These are phyloP conservation scores for Chironomus tepperi DNA, from an alignment of 1,140 invertebrate species.

Conservation along the genomic window DNA sequence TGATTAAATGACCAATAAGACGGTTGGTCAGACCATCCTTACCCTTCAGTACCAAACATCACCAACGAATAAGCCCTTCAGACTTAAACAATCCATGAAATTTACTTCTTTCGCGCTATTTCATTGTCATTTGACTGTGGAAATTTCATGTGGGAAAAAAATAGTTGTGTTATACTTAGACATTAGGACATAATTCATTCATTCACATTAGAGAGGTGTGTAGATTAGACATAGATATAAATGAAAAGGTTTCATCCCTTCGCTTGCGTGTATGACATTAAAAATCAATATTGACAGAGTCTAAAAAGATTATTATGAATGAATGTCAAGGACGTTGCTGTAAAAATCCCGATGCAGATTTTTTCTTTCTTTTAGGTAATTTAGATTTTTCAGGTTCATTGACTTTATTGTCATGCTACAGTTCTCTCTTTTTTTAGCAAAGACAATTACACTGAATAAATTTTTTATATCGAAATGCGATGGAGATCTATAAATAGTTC, in stretches of 20 bases:
- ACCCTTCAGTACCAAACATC: too few species aligned
- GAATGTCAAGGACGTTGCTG: slow-evolving; percentile 17
- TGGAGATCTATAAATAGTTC: background rate
- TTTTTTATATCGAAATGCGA: background rate
- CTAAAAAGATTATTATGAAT: background rate
- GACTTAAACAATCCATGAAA: background rate
- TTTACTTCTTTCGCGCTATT: background rate
- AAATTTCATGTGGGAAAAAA: background rate
- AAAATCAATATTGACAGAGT: background rate
- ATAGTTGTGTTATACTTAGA: background rate
- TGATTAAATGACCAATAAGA: too few species aligned
- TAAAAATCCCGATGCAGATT: background rate
- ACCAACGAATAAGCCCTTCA: too few species aligned
- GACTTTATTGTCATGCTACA: background rate
- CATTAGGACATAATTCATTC: background rate
- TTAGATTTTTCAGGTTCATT: background rate
- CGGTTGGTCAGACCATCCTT: too few species aligned
- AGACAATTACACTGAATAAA: background rate
- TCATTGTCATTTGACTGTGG: background rate
- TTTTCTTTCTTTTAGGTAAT: background rate
- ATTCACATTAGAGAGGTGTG: background rate
- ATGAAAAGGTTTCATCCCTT: background rate
- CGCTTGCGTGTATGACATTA: background rate
- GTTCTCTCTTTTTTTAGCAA: background rate
- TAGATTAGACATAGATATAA: too few species aligned